Percentiles rank a stretch among this genome's conserved stretches.
phyloP scores from a whole-genome alignment of 2,797 vertebrate species.

The Tapera naevia region DNA sequence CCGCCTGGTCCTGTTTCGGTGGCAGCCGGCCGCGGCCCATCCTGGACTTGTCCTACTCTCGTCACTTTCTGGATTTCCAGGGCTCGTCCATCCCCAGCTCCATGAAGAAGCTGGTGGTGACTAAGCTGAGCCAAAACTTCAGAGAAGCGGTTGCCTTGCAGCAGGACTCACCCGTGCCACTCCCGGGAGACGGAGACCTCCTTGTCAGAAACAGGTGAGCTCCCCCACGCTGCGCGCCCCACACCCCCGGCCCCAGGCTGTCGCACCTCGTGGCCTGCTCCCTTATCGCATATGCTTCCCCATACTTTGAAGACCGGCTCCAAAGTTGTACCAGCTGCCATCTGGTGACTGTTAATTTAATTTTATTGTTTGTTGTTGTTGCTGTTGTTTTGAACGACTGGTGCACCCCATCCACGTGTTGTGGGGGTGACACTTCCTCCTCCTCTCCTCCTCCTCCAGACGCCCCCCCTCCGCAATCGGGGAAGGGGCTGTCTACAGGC shows the following conservation, averaged over 20 bases:
- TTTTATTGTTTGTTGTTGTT: constrained; percentile 48
- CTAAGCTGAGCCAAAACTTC: constrained; percentile 88
- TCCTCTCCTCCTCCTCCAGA: too few relatives aligned
- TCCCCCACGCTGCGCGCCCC: too few relatives aligned
- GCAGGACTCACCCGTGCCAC: constrained; percentile 82
- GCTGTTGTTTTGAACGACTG: constrained; percentile 44
- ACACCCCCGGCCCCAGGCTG: too few relatives aligned
- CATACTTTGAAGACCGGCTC: constrained; percentile 27
- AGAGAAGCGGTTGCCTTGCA: constrained; percentile 83
- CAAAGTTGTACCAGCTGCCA: constrained; percentile 75
- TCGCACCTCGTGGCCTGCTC: constrained; percentile 21
- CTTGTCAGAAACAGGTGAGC: constrained; percentile 95
- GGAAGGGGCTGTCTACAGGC: neutral
- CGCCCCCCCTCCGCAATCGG: too few relatives aligned
- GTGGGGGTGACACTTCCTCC: neutral
- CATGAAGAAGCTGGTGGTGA: constrained; percentile 90
- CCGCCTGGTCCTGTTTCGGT: neutral
- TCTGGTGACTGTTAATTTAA: constrained; percentile 75
- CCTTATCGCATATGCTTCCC: too few relatives aligned
- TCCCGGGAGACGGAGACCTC: constrained; percentile 88
- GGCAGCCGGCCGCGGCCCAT: constrained; percentile 76
- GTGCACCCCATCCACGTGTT: constrained; percentile 40
- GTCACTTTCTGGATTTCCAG: constrained; percentile 93
- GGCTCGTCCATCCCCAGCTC: constrained; percentile 87
- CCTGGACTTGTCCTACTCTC: constrained; percentile 90